Evolutionary conservation across 1,140 invertebrate species (phyloP), one percentile per base, ranked within the genome.

Genomic region (Phenacoccus solenopsis): DNA sequence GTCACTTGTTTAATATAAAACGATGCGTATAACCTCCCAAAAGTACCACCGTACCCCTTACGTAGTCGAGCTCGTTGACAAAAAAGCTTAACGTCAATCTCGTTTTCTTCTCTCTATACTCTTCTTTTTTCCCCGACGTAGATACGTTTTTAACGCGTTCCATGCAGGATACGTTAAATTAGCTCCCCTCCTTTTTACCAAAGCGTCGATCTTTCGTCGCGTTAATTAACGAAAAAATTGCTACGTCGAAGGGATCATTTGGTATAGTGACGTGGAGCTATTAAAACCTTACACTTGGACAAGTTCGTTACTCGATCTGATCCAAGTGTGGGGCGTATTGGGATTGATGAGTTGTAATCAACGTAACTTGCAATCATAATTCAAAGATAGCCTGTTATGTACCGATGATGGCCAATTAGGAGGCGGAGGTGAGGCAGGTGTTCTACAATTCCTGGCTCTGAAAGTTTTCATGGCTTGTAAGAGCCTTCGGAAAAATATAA

Each of bases 1-100:
- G 59, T 64, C 59, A 64, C 59, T 64, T 27, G 59, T 64, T 64
- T 64, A 64, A 64, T 64, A 49, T 49, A 64, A 64, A 64, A 64
- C 59, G 59, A 64, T 64, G 59, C 59, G 59, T 64, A 64, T 27
- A 64, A 64, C 59, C 59, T 64, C 12, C 38, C 38, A n/a, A 10
- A 5, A 13, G 5, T 13, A 16, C 38, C 38, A n/a, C 5, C 38
- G 5, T n/a, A 49, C 16, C 38, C 38, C 2, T 7, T 20, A 22
- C 56, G 5, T 59, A 5, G 56, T n/a, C 56, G 16, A 20, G 16
- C 25, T 64, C 59, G 59, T 64, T 64, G 59, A 64, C 59, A 64
- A 24, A 64, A 64, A 64, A 64, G 25, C 59, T 64, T 64, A 49
- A 49, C 38, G 38, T 49, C 38, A n/a, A 49, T 49, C 38, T 49